Evolutionary conservation across 2,888 invertebrate species (phyloP), one percentile per base, ranked within the genome.

Genomic region (Megamerina dolium): DNA sequence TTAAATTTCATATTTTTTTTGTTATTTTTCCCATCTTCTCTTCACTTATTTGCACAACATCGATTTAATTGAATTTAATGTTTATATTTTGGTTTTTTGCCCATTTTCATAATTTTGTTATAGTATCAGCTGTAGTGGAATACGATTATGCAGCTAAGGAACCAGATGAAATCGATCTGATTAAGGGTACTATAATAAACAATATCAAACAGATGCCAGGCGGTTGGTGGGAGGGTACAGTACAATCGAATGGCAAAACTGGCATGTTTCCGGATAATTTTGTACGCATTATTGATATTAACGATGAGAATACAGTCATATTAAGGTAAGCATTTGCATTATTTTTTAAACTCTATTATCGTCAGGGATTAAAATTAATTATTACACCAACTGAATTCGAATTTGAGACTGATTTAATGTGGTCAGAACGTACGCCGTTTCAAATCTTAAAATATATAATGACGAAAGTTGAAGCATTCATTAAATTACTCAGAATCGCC

Each of bases 251-350:
- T 46, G 88, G 89, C 46, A 81, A 83, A 60, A 80, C 80, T 49
- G 93, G 93, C 59, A 82, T 93, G 80, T 94, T 94, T 73, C 93
- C 93, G 3, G 92, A 93, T 68, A 93, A 91, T 73, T 93, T 91
- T 75, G 93, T 93, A 16, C 80, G 83, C 55, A 73, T 85, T 52
- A 64, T 80, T 42, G 72, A 74, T 44, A 52, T 60, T 40, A 51
- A 57, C 54, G 63, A 68, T 33, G 61, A 60, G 51, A 70, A 58
- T 45, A 55, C 52, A 63, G 64, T 66, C 49, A 69, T 61, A 26
- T 50, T 65, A 48, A 76, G 77, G 77, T 78, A 32, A 39, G 46
- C 45, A 33, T 32, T 16, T n/a, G n/a, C n/a, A n/a, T n/a, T n/a
- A n/a, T n/a, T n/a, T n/a, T n/a, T n/a, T 8, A 14, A n/a, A n/a